Evolutionary conservation across 2,888 invertebrate genomes (phyloP), one percentile per base, ranked within the genome.

Genomic region (Drosophila siamana): DNA sequence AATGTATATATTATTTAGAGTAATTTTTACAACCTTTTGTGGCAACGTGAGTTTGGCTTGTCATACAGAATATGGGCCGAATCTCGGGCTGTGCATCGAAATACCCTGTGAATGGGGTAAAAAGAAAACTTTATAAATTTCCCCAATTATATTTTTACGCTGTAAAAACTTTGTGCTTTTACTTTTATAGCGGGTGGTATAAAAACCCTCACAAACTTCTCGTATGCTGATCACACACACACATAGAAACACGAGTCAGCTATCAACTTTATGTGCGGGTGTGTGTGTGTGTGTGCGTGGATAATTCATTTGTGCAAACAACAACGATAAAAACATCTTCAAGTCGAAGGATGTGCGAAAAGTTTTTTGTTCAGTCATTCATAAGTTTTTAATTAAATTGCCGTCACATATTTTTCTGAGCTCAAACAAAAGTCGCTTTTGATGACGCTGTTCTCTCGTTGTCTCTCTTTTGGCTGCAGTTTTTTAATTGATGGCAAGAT

Each of bases 91-190:
- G 4, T 9, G 2, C 11, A 22, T 11, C 9, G 3, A 15, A 26
- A 44, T 46, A 46, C 46, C 40, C 61, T 40, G 13, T 9, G 28
- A 40, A 26, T 26, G 44, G 40, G 40, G 28, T 26, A 26, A 60
- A 46, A 16, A 50, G 36, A 30, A 40, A 78, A 78, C 56, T 74
- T 88, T 83, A 63, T 43, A 69, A 86, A 88, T 74, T 88, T 84
- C 69, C 72, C 87, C 87, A 85, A 85, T 85, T 88, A 85, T 88
- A 89, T 86, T 85, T 88, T 88, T 87, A 88, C 87, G 87, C 84
- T 86, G 73, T 78, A 71, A 84, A 86, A 84, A 84, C 66, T 78
- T 88, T 84, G 51, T 69, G 69, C 69, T 66, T 74, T 72, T 72
- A 48, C 69, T 66, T 74, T 72, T 69, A 51, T 46, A 59, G 62